A percentile compares a stretch with the other conserved stretches of the same genome.
phyloP scores from a whole-genome alignment of 2,797 vertebrate genomes.

The Thunnus albacares region DNA sequence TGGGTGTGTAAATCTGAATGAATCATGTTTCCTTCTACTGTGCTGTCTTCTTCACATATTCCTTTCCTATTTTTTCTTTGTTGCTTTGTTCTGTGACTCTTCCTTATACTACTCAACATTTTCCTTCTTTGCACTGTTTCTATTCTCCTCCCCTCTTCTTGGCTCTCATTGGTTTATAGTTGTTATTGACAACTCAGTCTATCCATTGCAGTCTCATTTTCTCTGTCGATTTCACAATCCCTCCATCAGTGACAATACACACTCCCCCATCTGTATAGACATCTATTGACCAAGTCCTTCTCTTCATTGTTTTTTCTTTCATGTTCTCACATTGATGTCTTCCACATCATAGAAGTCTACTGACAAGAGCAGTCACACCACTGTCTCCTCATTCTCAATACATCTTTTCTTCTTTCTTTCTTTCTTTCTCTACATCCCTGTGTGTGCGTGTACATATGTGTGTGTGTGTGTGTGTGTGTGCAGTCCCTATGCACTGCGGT shows the following conservation, averaged over 20 bases:
- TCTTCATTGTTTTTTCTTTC: constrained; percentile 12
- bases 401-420: constrained; percentile 25
- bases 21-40: neutral
- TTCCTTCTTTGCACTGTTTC: neutral
- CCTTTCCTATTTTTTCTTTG: neutral
- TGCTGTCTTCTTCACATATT: neutral
- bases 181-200: constrained; percentile 38
- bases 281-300: constrained; percentile 32
- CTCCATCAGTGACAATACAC: constrained; percentile 11
- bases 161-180: constrained; percentile 12
- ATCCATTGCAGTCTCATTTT: constrained; percentile 21
- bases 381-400: constrained; percentile 30
- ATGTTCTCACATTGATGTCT: constrained; percentile 34
- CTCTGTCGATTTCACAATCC: constrained; percentile 12
- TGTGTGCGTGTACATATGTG: constrained; percentile 14
- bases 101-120: constrained; percentile 5
- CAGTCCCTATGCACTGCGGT: constrained; percentile 39
- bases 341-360: constrained; percentile 42
- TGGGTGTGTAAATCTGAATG: constrained; percentile 26
- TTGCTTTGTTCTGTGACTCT: neutral
- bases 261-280: constrained; percentile 6
- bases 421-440: neutral
- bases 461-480: constrained; percentile 27
- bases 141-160: constrained; percentile 14
- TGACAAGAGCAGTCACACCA: constrained; percentile 52